These are phyloP conservation scores for Phocoena phocoena DNA, from an alignment of 2,113 vertebrate genomes.

Conservation along the genomic window DNA sequence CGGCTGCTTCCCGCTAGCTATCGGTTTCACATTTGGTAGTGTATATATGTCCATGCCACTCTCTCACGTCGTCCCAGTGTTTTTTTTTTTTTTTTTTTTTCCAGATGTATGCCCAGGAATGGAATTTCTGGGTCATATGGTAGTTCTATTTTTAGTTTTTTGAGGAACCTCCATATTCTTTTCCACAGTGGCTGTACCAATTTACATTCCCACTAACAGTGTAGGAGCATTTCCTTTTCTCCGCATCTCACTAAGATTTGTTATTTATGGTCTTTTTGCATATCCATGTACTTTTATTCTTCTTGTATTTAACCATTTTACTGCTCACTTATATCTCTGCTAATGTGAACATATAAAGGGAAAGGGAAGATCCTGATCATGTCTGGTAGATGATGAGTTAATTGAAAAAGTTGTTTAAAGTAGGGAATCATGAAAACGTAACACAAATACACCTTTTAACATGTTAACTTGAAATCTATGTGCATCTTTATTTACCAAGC, in stretches of 20 bases:
- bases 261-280: not conserved
- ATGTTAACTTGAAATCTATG: conserved; percentile 8
- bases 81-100: not conserved
- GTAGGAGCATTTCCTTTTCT: not conserved
- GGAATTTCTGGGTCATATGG: not conserved
- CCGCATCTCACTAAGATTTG: not conserved
- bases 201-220: not conserved
- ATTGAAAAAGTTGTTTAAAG: conserved; percentile 2
- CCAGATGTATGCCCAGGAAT: not conserved
- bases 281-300: not conserved
- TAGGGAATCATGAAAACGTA: not conserved
- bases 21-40: no score
- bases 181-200: not conserved
- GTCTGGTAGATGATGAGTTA: not conserved
- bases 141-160: not conserved
- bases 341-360: not conserved
- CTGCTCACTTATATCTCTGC: not conserved
- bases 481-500: conserved; percentile 2
- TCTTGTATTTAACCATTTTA: not conserved
- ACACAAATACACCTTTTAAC: not conserved
- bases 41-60: no score
- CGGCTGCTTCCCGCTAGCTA: no score
- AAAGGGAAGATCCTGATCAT: conserved; percentile 16
- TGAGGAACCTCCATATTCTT: not conserved
- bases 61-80: no score